Evolutionary conservation across 2,888 invertebrate species (phyloP), one percentile per base, ranked within the genome.

Genomic region (Drosophila pseudotalamancana): DNA sequence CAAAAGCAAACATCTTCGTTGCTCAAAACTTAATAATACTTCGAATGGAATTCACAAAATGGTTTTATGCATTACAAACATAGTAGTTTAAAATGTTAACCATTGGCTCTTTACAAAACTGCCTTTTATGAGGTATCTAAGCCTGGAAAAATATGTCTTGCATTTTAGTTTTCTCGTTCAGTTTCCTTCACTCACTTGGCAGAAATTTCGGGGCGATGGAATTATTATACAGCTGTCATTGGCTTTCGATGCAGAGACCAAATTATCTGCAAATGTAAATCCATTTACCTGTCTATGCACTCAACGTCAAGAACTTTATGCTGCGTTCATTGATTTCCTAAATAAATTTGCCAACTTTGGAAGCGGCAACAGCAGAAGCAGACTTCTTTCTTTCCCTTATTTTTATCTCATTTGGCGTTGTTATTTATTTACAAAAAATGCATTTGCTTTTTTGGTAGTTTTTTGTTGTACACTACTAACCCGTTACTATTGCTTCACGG

Each of bases 11-110:
- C 88, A 87, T 72, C 73, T 72, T 74, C 80, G 78, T 61, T 73
- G 70, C 73, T 62, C 70, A 82, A 89, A 89, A 88, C 88, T 89
- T n/a, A n/a, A n/a, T n/a, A n/a, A n/a, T n/a, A n/a, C n/a, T n/a
- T n/a, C n/a, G n/a, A n/a, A n/a, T n/a, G n/a, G n/a, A n/a, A n/a
- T n/a, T n/a, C n/a, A n/a, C n/a, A n/a, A n/a, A n/a, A n/a, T n/a
- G n/a, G n/a, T n/a, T n/a, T n/a, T n/a, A n/a, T n/a, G n/a, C n/a
- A n/a, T n/a, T n/a, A n/a, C n/a, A n/a, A n/a, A n/a, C n/a, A n/a
- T n/a, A n/a, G n/a, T n/a, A n/a, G n/a, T n/a, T n/a, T n/a, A n/a
- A n/a, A n/a, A n/a, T n/a, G n/a, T n/a, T n/a, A n/a, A n/a, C n/a
- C n/a, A n/a, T n/a, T n/a, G n/a, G n/a, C n/a, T n/a, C n/a, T n/a